Conservation (phyloP, 2,888 invertebrate genomes). For the Macrosoma leucophasiata region DNA sequence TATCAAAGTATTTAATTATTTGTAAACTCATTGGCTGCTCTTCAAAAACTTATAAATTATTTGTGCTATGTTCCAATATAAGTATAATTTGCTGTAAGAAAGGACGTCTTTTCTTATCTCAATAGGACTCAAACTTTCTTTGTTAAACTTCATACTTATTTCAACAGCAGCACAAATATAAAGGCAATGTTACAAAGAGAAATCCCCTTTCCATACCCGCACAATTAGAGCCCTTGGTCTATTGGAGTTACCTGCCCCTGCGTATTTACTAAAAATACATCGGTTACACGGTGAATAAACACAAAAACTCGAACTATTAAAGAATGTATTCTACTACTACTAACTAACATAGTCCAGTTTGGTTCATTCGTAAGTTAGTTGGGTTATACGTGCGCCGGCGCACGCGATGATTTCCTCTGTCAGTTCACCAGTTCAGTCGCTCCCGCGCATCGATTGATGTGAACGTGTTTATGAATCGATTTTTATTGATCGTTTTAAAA, state of each 20-base stretch:
- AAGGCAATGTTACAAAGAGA: not conserved
- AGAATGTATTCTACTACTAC: too few relatives aligned
- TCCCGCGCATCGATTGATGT: slow-evolving; percentile 58
- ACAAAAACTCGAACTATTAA: slow-evolving; percentile 30
- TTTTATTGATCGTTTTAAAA: slow-evolving; percentile 21
- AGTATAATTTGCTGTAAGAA: too few relatives aligned
- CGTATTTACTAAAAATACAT: slow-evolving; percentile 69
- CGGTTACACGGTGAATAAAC: slow-evolving; percentile 65
- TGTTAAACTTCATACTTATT: too few relatives aligned
- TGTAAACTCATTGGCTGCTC: too few relatives aligned
- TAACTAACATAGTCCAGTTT: too few relatives aligned
- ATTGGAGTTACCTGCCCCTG: slow-evolving; percentile 58
- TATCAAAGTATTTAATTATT: too few relatives aligned
- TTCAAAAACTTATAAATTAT: too few relatives aligned
- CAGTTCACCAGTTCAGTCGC: slow-evolving; percentile 72
- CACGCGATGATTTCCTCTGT: slow-evolving; percentile 49
- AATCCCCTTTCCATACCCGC: slow-evolving; percentile 7
- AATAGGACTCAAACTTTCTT: too few relatives aligned
- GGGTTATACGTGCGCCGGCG: slow-evolving; percentile 58
- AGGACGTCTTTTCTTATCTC: too few relatives aligned
- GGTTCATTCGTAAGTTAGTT: too few relatives aligned
- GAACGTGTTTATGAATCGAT: slow-evolving; percentile 31
- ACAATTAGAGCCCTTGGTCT: slow-evolving; percentile 55
- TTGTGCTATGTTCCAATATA: too few relatives aligned
- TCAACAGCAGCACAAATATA: not conserved